Evolutionary conservation across 2,888 invertebrate genomes (phyloP).

Genomic region (Cephus pygmeus): DNA sequence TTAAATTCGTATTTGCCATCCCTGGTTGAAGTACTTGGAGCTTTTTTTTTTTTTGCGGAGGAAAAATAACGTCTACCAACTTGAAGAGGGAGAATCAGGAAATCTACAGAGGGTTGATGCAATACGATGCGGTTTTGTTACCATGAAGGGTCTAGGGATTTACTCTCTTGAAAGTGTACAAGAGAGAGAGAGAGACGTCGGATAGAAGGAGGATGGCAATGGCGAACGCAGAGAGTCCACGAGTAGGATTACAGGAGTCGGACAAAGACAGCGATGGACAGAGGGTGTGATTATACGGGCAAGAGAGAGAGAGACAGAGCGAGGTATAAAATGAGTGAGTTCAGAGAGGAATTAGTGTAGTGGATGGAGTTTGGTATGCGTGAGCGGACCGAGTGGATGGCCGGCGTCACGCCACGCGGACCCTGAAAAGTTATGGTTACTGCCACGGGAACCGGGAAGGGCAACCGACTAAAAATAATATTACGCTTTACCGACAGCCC

Average conservation of each 20-base stretch:
- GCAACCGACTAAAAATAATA: slow-evolving; percentile 59
- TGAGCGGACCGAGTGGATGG: slow-evolving; percentile 56
- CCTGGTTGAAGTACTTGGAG: neutral
- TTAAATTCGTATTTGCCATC: neutral
- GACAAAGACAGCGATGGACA: neutral
- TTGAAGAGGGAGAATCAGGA: neutral
- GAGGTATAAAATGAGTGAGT: slow-evolving; percentile 10
- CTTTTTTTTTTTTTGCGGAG: neutral
- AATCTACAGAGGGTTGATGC: neutral
- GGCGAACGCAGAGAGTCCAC: neutral
- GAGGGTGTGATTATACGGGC: neutral
- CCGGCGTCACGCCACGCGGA: slow-evolving; percentile 58
- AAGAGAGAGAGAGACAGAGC: slow-evolving; percentile 13
- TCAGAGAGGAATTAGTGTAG: slow-evolving; percentile 35
- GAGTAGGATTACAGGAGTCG: neutral
- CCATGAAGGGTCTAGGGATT: neutral
- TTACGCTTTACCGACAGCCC: slow-evolving; percentile 54
- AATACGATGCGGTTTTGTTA: neutral
- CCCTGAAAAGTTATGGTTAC: slow-evolving; percentile 61
- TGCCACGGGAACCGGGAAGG: slow-evolving; percentile 48
- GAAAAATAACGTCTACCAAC: neutral
- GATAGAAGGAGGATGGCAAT: neutral
- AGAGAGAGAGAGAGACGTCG: neutral
- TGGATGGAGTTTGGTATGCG: slow-evolving; percentile 51
- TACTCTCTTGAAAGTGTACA: neutral